Base-by-base conservation (phyloP, 2,888 invertebrate species). In the Cordilura impudica region DNA sequence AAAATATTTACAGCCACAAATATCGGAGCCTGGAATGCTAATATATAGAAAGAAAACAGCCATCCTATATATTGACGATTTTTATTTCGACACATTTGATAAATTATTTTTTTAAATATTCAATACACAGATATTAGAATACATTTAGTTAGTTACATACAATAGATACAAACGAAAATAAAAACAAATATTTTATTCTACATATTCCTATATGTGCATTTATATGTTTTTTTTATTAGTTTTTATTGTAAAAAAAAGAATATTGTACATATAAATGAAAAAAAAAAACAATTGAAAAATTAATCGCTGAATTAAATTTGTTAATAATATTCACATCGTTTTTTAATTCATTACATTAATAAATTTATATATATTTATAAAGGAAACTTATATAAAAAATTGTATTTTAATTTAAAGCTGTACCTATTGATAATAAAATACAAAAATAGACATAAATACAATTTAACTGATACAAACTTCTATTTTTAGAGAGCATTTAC, bases 71-170 rank as follows among this genome's bases (percentile, higher is more conserved):
- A 60, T 60, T 70, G 58, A 60, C 51, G 51, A 69, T 49, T 60
- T 70, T 70, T 70, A 51, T 70, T 69, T 70, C 70, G 60, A 70
- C 51, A 70, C 70, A 70, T 60, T 70, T 60, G 49, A 49, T 70
- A 70, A 60, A 70, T 49, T 70, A 26, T 51, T 70, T 70, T 60
- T 39, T 63, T 70, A 60, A n/a, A 51, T 70, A 70, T 60, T 70
- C 49, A 51, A 70, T 70, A 70, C 49, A 70, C 43, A 60, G 47
- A 58, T 39, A 39, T 70, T 58, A 51, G 43, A 70, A 39, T 60
- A 43, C n/a, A n/a, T n/a, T n/a, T 60, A 60, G 58, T 70, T 60
- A 70, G 70, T 60, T 70, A 70, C 70, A 70, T 70, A 70, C 70
- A 70, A 51, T 60, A 70, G 70, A 60, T 60, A 35, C 39, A 47